Evolutionary conservation across 2,113 vertebrate species (phyloP).

Genomic region (Proterorhinus semilunaris): DNA sequence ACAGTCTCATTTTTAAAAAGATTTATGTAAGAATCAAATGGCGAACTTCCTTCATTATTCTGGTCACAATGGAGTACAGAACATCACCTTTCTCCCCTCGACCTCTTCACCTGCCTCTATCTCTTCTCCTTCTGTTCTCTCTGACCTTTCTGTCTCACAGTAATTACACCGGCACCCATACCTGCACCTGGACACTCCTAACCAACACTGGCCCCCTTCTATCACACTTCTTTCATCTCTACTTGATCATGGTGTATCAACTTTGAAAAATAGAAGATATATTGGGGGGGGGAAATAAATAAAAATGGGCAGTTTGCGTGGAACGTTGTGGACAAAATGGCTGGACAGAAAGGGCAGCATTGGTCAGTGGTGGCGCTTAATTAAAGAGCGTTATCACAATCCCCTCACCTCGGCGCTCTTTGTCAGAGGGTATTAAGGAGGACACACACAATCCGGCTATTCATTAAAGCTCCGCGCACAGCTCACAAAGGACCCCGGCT

Average conservation of each 20-base stretch:
- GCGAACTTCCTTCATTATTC: neutral
- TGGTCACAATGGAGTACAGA: neutral
- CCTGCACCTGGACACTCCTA: conserved; percentile 73
- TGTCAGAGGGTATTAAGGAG: conserved; percentile 87
- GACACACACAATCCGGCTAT: conserved; percentile 91
- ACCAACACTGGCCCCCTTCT: conserved; percentile 26
- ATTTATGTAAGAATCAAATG: neutral
- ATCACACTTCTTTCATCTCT: conserved; percentile 5
- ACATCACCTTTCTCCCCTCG: neutral
- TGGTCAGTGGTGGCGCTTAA: conserved; percentile 64
- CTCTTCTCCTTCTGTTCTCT: neutral
- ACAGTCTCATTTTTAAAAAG: neutral
- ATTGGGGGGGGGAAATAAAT: neutral
- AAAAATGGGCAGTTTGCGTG: neutral
- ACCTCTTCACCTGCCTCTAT: conserved; percentile 6
- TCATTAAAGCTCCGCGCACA: conserved; percentile 85
- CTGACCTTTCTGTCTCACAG: conserved; percentile 25
- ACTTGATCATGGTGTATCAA: neutral
- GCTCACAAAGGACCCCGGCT: conserved; percentile 83
- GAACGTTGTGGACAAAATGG: conserved; percentile 21
- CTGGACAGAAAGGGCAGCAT: conserved; percentile 31
- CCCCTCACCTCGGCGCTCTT: conserved; percentile 71
- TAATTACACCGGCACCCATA: conserved; percentile 70
- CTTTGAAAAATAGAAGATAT: conserved; percentile 3
- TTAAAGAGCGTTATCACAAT: conserved; percentile 68